Percentiles rank a stretch among this genome's conserved stretches.
phyloP scores from a whole-genome alignment of 2,888 invertebrate genomes.

The Cheiracanthium punctorium region DNA sequence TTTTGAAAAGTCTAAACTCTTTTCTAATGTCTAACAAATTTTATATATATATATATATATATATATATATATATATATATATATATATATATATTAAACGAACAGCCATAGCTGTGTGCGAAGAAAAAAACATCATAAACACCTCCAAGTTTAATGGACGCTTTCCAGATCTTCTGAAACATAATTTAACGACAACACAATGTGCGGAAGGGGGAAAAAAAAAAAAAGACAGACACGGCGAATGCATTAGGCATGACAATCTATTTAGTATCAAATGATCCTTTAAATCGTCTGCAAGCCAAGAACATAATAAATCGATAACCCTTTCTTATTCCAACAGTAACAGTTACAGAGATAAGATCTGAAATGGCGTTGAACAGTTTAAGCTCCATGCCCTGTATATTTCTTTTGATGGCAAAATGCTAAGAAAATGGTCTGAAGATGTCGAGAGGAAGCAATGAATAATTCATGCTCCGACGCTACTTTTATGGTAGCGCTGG shows the following conservation, averaged over 20 bases:
- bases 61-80: no score
- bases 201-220: background rate
- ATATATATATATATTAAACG: no score
- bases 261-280: background rate
- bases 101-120: no score
- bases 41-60: background rate
- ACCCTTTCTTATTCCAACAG: background rate
- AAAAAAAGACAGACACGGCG: background rate
- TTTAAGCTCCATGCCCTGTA: background rate
- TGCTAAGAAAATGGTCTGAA: background rate
- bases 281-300: background rate
- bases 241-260: background rate
- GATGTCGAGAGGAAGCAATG: conserved; percentile 24
- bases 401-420: background rate
- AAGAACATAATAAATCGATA: background rate
- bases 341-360: background rate
- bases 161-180: no score
- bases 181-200: background rate
- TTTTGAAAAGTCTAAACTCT: no score
- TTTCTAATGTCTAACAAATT: no score
- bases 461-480: conserved; percentile 54
- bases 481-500: conserved; percentile 38
- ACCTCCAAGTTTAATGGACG: no score
- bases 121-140: no score
- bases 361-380: background rate